A percentile compares a stretch with the other conserved stretches of the same genome.
Evolutionary conservation across 2,888 invertebrate species (phyloP).

Genomic region (Dendrolimus houi): DNA sequence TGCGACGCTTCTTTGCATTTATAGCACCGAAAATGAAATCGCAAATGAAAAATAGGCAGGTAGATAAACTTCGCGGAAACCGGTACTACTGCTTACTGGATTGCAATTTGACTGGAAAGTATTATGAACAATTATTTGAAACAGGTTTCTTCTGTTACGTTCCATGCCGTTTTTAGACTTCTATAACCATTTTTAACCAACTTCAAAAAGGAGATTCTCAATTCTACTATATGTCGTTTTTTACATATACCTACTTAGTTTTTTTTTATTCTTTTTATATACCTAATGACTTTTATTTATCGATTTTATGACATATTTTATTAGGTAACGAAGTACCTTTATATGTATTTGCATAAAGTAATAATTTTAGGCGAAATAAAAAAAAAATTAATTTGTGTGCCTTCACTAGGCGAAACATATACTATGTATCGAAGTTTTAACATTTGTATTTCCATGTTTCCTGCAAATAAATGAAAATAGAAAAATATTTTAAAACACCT

Average conservation of each 20-base stretch:
- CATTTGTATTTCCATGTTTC: too few relatives aligned
- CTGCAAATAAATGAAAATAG: too few relatives aligned
- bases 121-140: background rate
- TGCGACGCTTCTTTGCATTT: conserved; percentile 53
- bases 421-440: too few relatives aligned
- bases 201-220: background rate
- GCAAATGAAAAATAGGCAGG: conserved; percentile 35
- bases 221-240: background rate
- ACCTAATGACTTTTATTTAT: background rate
- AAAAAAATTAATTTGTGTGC: too few relatives aligned
- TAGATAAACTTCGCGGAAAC: conserved; percentile 8
- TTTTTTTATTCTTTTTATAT: background rate
- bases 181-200: too few relatives aligned
- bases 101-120: background rate
- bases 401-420: too few relatives aligned
- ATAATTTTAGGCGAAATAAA: too few relatives aligned
- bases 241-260: background rate
- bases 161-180: background rate
- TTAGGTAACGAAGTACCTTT: too few relatives aligned
- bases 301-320: too few relatives aligned
- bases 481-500: too few relatives aligned
- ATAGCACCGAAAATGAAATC: conserved; percentile 54
- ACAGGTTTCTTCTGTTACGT: background rate
- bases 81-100: background rate
- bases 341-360: too few relatives aligned